Evolutionary conservation across 2,888 invertebrate species (phyloP).

Genomic region (Drepana falcataria): DNA sequence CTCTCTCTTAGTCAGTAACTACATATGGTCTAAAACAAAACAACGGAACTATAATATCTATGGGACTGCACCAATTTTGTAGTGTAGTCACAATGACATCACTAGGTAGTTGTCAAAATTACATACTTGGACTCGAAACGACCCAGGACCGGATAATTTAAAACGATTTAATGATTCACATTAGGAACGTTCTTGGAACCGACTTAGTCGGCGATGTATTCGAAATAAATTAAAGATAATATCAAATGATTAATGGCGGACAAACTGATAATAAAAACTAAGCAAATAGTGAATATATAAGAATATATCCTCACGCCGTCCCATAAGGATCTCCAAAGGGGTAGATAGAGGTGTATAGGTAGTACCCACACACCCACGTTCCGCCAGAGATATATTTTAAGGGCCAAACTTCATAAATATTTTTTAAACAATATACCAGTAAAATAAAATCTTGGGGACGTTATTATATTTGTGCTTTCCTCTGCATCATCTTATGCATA

Average conservation of each 20-base stretch:
- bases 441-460: too few species aligned
- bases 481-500: too few species aligned
- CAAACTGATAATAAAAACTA: neutral
- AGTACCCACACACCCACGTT: too few species aligned
- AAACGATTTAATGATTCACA: neutral
- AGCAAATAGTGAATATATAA: neutral
- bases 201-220: conserved; percentile 14
- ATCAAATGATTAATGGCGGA: neutral
- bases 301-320: too few species aligned
- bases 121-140: neutral
- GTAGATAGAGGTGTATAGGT: too few species aligned
- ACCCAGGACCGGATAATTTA: conserved; percentile 1
- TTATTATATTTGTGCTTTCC: too few species aligned
- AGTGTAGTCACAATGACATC: neutral
- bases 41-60: neutral
- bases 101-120: neutral
- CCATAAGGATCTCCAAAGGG: too few species aligned
- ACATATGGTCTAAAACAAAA: neutral
- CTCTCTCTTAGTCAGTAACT: neutral
- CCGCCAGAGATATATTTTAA: too few species aligned
- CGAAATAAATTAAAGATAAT: conserved; percentile 22
- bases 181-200: conserved; percentile 23
- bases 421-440: too few species aligned
- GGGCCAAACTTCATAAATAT: too few species aligned
- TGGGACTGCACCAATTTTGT: neutral